Percentiles rank a stretch among this genome's conserved stretches.
These are phyloP conservation scores for Podarcis raffonei DNA, from an alignment of 2,113 vertebrate genomes.

Conservation along the genomic window DNA sequence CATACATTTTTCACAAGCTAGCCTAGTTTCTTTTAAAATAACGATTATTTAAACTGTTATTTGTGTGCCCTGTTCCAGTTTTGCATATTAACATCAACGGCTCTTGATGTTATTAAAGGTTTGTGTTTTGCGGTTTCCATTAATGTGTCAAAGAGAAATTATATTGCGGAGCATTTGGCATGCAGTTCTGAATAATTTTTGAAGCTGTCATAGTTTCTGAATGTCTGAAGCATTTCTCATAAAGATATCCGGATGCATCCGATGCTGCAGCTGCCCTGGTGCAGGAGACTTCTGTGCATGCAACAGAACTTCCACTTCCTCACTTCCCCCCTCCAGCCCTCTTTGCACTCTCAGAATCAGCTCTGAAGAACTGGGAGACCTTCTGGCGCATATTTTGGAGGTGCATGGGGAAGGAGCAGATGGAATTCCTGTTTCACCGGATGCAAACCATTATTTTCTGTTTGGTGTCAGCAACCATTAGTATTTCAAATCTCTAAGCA, in stretches of 20 bases:
- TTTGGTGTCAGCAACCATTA: neutral
- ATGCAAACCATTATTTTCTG: neutral
- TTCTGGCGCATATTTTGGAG: too few species aligned
- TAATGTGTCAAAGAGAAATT: neutral
- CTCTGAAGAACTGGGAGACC: too few species aligned
- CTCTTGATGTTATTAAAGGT: neutral
- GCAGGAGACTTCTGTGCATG: too few species aligned
- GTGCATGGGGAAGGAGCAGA: too few species aligned
- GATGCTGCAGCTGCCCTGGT: too few species aligned
- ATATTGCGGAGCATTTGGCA: neutral
- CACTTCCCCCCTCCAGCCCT: too few species aligned
- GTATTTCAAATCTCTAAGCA: neutral
- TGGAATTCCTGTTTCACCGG: too few species aligned
- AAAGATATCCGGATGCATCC: neutral
- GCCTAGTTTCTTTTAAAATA: neutral
- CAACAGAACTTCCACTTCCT: too few species aligned
- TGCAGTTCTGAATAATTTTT: neutral
- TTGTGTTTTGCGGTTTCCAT: constrained; percentile 5
- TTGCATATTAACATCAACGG: neutral
- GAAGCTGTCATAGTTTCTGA: constrained; percentile 7
- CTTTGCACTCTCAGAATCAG: too few species aligned
- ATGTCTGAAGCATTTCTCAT: neutral
- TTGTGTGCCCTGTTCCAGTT: neutral
- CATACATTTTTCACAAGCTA: constrained; percentile 3
- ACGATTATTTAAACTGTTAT: constrained; percentile 2